These are phyloP conservation scores for Rutilus rutilus DNA, from an alignment of 2,113 vertebrate genomes.

Conservation along the genomic window DNA sequence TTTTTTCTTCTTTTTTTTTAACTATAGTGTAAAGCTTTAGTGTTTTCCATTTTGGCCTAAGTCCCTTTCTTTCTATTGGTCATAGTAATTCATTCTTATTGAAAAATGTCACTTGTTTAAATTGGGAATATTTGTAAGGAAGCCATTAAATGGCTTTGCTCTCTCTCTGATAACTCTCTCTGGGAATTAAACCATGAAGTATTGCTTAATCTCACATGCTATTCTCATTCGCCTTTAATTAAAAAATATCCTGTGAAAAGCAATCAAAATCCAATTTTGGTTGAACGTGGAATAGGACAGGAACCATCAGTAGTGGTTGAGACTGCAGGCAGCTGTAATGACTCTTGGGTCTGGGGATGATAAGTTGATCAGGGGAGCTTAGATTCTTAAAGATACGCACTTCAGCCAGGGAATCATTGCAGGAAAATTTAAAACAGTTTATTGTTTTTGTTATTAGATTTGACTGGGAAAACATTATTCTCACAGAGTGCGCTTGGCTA, in stretches of 20 bases:
- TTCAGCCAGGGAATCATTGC: not conserved
- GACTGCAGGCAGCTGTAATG: slow-evolving; percentile 33
- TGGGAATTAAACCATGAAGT: slow-evolving; percentile 69
- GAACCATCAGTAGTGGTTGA: slow-evolving; percentile 30
- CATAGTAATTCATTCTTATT: slow-evolving; percentile 35
- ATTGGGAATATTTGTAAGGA: slow-evolving; percentile 48
- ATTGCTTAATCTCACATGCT: slow-evolving; percentile 73
- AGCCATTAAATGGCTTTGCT: slow-evolving; percentile 41
- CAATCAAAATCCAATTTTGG: slow-evolving; percentile 76
- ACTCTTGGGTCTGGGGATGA: slow-evolving; percentile 39
- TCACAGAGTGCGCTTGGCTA: not conserved
- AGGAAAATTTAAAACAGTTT: slow-evolving; percentile 16
- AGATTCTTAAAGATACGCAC: slow-evolving; percentile 28
- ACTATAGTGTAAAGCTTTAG: not conserved
- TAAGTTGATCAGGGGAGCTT: slow-evolving; percentile 37
- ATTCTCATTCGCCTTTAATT: slow-evolving; percentile 77
- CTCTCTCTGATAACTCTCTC: slow-evolving; percentile 46
- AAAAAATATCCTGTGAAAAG: slow-evolving; percentile 76
- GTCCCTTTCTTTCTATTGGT: not conserved
- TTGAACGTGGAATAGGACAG: slow-evolving; percentile 59
- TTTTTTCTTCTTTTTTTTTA: not conserved
- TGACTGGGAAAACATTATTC: not conserved
- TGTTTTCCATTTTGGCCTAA: not conserved
- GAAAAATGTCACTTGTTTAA: slow-evolving; percentile 44
- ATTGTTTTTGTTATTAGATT: slow-evolving; percentile 21